These are phyloP conservation scores for Pardalotus punctatus DNA, from an alignment of 2,113 vertebrate genomes.

Conservation along the genomic window DNA sequence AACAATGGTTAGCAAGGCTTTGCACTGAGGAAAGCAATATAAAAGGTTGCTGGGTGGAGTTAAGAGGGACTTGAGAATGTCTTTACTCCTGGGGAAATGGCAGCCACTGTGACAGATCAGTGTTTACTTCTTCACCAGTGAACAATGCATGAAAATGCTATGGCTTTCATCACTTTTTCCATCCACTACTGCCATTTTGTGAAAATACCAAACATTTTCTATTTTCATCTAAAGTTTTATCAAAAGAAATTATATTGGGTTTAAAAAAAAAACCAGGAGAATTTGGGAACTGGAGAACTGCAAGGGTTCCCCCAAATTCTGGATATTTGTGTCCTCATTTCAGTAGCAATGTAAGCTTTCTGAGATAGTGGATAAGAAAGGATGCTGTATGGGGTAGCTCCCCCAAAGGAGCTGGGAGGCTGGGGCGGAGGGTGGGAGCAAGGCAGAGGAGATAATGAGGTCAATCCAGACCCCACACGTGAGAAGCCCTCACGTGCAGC, in stretches of 20 bases:
- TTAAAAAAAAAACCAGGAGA: neutral
- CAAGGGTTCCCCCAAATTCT: neutral
- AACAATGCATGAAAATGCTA: neutral
- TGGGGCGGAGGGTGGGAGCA: neutral
- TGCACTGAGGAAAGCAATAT: neutral
- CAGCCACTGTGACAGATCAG: neutral
- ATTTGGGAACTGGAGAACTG: neutral
- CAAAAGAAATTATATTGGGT: neutral
- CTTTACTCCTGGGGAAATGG: neutral
- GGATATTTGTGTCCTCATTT: neutral
- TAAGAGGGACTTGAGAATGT: neutral
- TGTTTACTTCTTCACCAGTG: neutral
- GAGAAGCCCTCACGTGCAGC: accelerated
- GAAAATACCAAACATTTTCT: neutral
- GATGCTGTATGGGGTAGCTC: neutral
- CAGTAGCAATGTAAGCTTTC: neutral
- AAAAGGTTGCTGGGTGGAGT: neutral
- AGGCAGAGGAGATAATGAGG: too few relatives aligned
- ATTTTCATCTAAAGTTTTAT: neutral
- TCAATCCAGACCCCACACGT: accelerated
- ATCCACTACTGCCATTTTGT: neutral
- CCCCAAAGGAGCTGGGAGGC: accelerated
- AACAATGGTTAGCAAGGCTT: neutral
- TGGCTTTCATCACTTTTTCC: neutral
- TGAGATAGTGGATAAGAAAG: neutral